Conservation (phyloP, 2,113 vertebrate genomes). For the Barnardius zonarius region DNA sequence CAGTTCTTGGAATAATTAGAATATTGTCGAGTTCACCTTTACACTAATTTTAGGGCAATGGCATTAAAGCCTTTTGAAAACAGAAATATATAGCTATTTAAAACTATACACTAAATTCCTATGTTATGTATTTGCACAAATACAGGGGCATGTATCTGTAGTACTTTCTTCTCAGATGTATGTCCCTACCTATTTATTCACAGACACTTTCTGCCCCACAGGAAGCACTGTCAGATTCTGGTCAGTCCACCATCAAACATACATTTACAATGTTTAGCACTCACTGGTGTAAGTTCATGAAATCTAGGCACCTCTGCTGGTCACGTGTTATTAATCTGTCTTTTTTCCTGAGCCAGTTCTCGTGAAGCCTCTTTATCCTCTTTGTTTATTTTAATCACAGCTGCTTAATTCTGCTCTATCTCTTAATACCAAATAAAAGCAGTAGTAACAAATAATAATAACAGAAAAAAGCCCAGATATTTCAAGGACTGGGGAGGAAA, state of each 20-base stretch:
- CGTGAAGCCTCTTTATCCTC: conserved; percentile 26
- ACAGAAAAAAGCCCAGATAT: neutral
- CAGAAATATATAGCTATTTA: neutral
- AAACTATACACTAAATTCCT: neutral
- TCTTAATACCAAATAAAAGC: conserved; percentile 39
- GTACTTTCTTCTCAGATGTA: conserved; percentile 13
- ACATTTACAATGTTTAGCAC: neutral
- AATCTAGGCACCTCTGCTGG: neutral
- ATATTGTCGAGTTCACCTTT: neutral
- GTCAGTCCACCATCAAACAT: neutral
- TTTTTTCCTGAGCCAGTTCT: conserved; percentile 4
- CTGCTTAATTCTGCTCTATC: conserved; percentile 26
- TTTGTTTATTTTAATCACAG: conserved; percentile 60
- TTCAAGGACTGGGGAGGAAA: neutral
- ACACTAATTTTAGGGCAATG: neutral
- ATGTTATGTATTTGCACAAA: neutral
- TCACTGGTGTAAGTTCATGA: neutral
- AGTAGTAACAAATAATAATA: neutral
- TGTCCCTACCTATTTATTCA: conserved; percentile 24
- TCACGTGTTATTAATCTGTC: neutral
- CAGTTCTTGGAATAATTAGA: neutral
- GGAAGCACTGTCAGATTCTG: neutral
- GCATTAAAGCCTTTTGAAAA: neutral
- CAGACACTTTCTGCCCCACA: neutral
- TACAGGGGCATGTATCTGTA: neutral